phyloP scores from a whole-genome alignment of 2,113 vertebrate genomes.

The Chascanopsetta lugubris region DNA sequence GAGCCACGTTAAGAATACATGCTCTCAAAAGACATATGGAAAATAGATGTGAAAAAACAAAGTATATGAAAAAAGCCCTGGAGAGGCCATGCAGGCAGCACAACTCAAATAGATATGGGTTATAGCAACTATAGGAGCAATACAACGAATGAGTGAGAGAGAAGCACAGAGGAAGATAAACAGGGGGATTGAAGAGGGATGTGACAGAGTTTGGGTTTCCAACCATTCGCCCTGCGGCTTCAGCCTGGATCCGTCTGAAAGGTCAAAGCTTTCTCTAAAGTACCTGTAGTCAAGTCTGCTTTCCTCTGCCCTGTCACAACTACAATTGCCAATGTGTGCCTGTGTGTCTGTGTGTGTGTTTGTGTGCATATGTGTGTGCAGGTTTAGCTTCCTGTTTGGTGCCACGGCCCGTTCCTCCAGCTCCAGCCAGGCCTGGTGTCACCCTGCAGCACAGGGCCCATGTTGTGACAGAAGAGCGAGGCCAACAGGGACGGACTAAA shows the following conservation, averaged over 20 bases:
- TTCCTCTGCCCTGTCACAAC: conserved; percentile 5
- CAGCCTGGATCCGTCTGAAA: conserved; percentile 42
- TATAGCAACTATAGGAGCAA: conserved; percentile 39
- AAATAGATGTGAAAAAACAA: conserved; percentile 29
- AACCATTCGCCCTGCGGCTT: conserved; percentile 42
- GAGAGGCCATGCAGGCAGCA: conserved; percentile 20
- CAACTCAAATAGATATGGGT: conserved; percentile 54
- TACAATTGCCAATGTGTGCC: conserved; percentile 3
- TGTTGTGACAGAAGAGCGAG: conserved; percentile 25
- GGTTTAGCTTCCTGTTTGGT: conserved; percentile 15
- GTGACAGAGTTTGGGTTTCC: conserved; percentile 19
- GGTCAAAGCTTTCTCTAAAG: conserved; percentile 50
- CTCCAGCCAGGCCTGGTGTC: conserved; percentile 31
- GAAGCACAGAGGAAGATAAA: conserved; percentile 8
- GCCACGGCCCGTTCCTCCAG: conserved; percentile 23
- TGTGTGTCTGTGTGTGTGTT: conserved; percentile 8
- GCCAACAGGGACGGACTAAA: conserved; percentile 41
- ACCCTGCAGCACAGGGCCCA: conserved; percentile 24
- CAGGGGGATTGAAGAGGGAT: conserved; percentile 16
- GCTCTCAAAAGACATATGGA: conserved; percentile 18
- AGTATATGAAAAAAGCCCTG: conserved; percentile 23
- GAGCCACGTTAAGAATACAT: conserved; percentile 29
- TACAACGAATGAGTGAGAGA: conserved; percentile 33
- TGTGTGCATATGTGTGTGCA: not conserved
- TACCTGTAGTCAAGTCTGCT: conserved; percentile 20